Evolutionary conservation across 2,113 vertebrate genomes (phyloP).

Genomic region (Cnemophilus loriae): DNA sequence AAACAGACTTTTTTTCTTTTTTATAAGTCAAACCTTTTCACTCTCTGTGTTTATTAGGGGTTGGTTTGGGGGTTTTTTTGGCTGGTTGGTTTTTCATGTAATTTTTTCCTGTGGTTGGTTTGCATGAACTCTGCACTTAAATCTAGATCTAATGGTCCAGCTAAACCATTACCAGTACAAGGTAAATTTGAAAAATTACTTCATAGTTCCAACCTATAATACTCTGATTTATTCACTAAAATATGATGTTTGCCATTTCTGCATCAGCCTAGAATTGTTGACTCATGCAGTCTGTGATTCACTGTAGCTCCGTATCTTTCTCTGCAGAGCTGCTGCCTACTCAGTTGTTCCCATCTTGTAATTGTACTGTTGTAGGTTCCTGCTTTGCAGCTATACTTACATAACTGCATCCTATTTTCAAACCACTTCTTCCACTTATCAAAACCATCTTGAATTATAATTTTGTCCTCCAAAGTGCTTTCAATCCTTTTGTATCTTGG

Average conservation of each 20-base stretch:
- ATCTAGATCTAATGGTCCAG: background rate
- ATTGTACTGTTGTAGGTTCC: constrained; percentile 34
- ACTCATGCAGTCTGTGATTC: constrained; percentile 57
- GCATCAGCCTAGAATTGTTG: constrained; percentile 43
- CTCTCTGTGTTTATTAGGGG: background rate
- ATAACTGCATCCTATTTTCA: constrained; percentile 51
- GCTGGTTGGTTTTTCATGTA: background rate
- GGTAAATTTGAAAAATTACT: background rate
- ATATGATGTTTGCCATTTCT: constrained; percentile 22
- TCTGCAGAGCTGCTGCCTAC: constrained; percentile 54
- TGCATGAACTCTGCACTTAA: background rate
- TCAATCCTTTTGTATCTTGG: background rate
- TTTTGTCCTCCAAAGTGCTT: background rate
- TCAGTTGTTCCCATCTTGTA: constrained; percentile 60
- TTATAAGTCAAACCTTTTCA: background rate
- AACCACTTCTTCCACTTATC: background rate
- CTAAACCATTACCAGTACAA: background rate
- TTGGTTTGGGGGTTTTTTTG: background rate
- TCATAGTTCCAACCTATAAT: background rate
- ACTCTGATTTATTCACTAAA: background rate
- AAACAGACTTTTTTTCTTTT: background rate
- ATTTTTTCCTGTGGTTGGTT: background rate
- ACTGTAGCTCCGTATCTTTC: constrained; percentile 11
- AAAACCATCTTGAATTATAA: background rate
- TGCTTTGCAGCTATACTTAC: constrained; percentile 53